Evolutionary conservation across 2,888 invertebrate species (phyloP), one percentile per base, ranked within the genome.

Genomic region (Drosophila mulleri): DNA sequence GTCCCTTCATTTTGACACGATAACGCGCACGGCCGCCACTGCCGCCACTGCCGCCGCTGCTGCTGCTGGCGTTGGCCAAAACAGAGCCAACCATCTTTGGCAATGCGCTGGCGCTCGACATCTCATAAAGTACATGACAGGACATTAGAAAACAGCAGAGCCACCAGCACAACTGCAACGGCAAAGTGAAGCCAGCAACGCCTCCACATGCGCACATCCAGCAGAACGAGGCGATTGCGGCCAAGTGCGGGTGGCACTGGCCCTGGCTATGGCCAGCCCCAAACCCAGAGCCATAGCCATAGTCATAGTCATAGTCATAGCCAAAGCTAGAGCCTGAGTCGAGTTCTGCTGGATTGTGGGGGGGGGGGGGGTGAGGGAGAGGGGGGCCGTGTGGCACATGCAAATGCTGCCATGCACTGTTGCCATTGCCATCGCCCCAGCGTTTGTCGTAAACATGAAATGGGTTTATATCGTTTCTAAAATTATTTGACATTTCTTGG

Each of bases 401-500:
- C 87, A 88, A 82, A 90, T 85, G 75, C 64, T 37, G 53, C 23
- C 53, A 23, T 67, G 72, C 70, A 71, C 47, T 72, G 70, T 54
- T 68, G 72, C 65, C 67, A 26, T 62, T 41, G 67, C 67, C 64
- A 32, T 57, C 52, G 69, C 64, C 57, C 58, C 62, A 68, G 70
- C 76, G 80, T 75, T 88, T 83, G 83, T 87, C 88, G 86, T 84
- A 82, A 90, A 91, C 91, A 91, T 83, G 91, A 91, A 91, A 91
- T 91, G 91, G 91, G 91, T 80, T 91, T 90, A 87, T 90, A 90
- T 90, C 88, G 88, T 80, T 84, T 88, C 90, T 88, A 87, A 90
- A 91, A 91, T 90, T 91, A 91, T 91, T 91, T 91, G 91, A 91
- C 90, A 90, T 85, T 89, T 90, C 91, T 91, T 91, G 90, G 84